Conservation (phyloP, 2,113 vertebrate genomes). For the Cyanoliseus patagonus region DNA sequence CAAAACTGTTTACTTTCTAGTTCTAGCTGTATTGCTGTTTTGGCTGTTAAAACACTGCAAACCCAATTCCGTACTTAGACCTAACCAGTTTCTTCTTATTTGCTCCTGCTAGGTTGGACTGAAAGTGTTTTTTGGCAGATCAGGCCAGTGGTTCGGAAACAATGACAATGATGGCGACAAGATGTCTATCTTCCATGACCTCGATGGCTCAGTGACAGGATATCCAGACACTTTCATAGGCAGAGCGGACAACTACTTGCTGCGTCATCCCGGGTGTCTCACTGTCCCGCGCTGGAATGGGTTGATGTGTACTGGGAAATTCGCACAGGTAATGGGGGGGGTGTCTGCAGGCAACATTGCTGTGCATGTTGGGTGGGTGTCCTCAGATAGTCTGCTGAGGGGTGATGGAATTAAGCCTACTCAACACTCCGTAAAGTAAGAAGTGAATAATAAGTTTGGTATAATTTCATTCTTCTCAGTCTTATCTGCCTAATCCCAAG, state of each 20-base stretch:
- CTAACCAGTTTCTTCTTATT: not conserved
- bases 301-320: constrained; percentile 26
- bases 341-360: not conserved
- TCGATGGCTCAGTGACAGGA: constrained; percentile 57
- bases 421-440: not conserved
- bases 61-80: not conserved
- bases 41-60: not conserved
- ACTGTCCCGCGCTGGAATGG: constrained; percentile 43
- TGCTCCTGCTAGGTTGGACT: constrained; percentile 45
- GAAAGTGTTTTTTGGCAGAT: constrained; percentile 57
- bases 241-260: constrained; percentile 49
- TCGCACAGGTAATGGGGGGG: constrained; percentile 22
- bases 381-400: not conserved
- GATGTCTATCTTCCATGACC: constrained; percentile 53
- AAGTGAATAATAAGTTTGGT: not conserved
- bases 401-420: not conserved
- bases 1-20: not conserved
- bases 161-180: constrained; percentile 51
- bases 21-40: not conserved
- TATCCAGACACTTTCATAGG: constrained; percentile 28
- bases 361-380: not conserved
- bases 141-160: constrained; percentile 57
- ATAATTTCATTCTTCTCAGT: not conserved
- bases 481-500: not conserved
- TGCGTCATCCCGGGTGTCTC: constrained; percentile 41